Conservation (phyloP, 2,888 invertebrate genomes). For the Eristalis tenax region DNA sequence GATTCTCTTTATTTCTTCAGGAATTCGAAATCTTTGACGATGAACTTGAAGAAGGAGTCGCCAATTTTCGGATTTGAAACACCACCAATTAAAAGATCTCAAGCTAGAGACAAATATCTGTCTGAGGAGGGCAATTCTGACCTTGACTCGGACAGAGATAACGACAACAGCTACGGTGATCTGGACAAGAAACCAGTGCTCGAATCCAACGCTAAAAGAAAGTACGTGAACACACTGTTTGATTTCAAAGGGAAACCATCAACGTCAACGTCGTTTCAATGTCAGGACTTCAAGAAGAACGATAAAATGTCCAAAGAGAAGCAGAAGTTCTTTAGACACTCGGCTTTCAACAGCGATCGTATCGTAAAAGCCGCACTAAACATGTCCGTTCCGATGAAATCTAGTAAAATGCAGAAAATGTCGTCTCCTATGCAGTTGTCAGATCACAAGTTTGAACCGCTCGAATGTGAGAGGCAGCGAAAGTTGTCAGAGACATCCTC, state of each 20-base stretch:
- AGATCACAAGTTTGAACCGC: slow-evolving; percentile 36
- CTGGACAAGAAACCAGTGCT: slow-evolving; percentile 42
- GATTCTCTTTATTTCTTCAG: slow-evolving; percentile 43
- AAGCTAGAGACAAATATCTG: slow-evolving; percentile 48
- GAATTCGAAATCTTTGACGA: slow-evolving; percentile 37
- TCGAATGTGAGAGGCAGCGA: slow-evolving; percentile 68
- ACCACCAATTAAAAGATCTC: slow-evolving; percentile 31
- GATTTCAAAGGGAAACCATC: slow-evolving; percentile 54
- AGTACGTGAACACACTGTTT: slow-evolving; percentile 35
- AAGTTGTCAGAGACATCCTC: slow-evolving; percentile 79
- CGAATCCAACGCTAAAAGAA: slow-evolving; percentile 35
- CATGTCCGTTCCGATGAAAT: slow-evolving; percentile 36
- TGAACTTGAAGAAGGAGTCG: slow-evolving; percentile 34
- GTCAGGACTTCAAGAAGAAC: slow-evolving; percentile 82
- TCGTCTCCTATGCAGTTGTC: slow-evolving; percentile 22
- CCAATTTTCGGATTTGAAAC: slow-evolving; percentile 15
- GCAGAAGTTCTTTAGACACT: slow-evolving; percentile 92
- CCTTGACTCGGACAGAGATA: slow-evolving; percentile 21
- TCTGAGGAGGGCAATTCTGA: slow-evolving; percentile 71
- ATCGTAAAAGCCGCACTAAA: slow-evolving; percentile 66
- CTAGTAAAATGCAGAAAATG: slow-evolving; percentile 35
- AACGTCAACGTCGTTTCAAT: slow-evolving; percentile 48
- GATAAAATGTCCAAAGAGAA: slow-evolving; percentile 93
- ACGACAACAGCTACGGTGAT: slow-evolving; percentile 23
- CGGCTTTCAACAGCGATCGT: slow-evolving; percentile 87